Conservation (phyloP, 2,113 vertebrate genomes). For the Cyanoderma ruficeps region DNA sequence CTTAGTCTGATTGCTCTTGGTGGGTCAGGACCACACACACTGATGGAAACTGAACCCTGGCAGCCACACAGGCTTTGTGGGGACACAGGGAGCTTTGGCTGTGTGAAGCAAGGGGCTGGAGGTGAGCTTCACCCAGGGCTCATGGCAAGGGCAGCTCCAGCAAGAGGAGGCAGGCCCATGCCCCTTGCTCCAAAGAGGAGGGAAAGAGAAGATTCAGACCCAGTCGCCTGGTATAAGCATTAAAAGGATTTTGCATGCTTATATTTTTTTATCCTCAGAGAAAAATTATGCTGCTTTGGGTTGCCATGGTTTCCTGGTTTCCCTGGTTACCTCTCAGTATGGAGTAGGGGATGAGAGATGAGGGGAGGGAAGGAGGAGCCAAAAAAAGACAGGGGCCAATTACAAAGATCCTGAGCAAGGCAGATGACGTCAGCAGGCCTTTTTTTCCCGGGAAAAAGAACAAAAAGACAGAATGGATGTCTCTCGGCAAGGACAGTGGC, state of each 20-base stretch:
- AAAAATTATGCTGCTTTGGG: conserved; percentile 36
- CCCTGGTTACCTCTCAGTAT: conserved; percentile 37
- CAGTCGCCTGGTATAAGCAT: not conserved
- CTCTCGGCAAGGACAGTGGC: not conserved
- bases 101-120: accelerated
- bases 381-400: not conserved
- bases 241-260: conserved; percentile 56
- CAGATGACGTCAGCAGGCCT: not conserved
- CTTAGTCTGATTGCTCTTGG: not conserved
- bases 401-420: not conserved
- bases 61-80: not conserved
- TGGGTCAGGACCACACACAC: not conserved
- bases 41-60: not conserved
- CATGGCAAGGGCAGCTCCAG: accelerated
- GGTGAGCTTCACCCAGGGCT: accelerated
- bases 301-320: conserved; percentile 57
- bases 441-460: not conserved
- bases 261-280: not conserved
- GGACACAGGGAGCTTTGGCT: not conserved
- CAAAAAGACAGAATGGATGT: conserved; percentile 9
- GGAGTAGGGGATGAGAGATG: not conserved
- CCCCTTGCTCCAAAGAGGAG: not conserved
- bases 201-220: not conserved
- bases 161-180: not conserved
- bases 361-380: conserved; percentile 20